Percentiles rank a stretch among this genome's conserved stretches.
phyloP scores from a whole-genome alignment of 2,797 vertebrate species.

The Rhinophrynus dorsalis region DNA sequence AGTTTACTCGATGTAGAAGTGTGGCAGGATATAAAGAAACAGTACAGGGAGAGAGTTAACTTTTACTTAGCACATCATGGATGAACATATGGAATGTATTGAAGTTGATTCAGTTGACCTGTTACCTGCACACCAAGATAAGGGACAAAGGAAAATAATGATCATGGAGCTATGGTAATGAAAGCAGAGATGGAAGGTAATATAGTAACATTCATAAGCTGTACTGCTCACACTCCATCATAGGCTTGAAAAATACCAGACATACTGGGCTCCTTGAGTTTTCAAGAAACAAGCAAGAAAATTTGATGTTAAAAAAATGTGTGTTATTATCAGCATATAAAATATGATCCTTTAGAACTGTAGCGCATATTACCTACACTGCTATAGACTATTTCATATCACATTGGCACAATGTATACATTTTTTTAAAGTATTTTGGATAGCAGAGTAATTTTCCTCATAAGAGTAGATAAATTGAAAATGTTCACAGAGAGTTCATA shows the following conservation, averaged over 20 bases:
- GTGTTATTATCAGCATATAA: conserved; percentile 51
- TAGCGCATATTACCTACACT: conserved; percentile 45
- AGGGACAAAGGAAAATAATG: conserved; percentile 44
- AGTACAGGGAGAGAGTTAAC: conserved; percentile 32
- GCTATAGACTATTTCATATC: conserved; percentile 49
- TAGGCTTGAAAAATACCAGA: conserved; percentile 46
- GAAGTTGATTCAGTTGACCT: conserved; percentile 30
- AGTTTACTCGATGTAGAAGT: conserved; percentile 44
- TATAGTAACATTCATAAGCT: conserved; percentile 48
- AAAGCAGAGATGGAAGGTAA: conserved; percentile 45
- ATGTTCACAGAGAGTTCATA: conserved; percentile 49
- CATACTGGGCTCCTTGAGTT: conserved; percentile 36
- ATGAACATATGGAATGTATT: conserved; percentile 45
- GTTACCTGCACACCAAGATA: conserved; percentile 44
- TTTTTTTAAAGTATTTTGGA: conserved; percentile 39
- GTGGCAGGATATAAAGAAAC: conserved; percentile 33
- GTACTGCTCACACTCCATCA: conserved; percentile 42
- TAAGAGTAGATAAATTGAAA: conserved; percentile 48
- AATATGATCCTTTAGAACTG: conserved; percentile 46
- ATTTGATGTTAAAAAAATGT: conserved; percentile 50
- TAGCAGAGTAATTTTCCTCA: conserved; percentile 42
- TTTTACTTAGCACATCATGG: conserved; percentile 40
- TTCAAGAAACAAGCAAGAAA: conserved; percentile 45
- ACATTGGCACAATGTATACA: conserved; percentile 43
- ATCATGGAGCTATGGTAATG: conserved; percentile 43